Base-by-base conservation (phyloP, 2,113 vertebrate species). In the Poeciliopsis occidentalis region DNA sequence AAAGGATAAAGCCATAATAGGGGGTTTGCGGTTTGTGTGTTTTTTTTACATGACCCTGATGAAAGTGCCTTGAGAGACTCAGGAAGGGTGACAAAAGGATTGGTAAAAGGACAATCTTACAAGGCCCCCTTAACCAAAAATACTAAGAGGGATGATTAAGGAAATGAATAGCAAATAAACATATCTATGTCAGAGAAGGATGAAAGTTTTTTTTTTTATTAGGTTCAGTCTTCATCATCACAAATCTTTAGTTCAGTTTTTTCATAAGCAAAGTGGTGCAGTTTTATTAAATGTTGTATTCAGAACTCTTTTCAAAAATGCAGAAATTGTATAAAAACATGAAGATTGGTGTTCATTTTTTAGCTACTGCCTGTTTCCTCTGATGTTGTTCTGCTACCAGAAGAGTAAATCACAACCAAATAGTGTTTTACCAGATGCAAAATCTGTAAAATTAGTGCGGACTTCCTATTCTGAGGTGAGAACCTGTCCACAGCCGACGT, bases 401-500 rank as follows among this genome's bases (percentile, higher is more conserved):
- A 81, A 78, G 87, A 83, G 69, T 69, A 82, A 67, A 78, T 64
- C 70, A 64, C 68, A 86, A 80, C 82, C 72, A 86, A 57, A 57
- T 8, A n/a, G 22, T 57, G 51, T 24, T 47, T 47, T 47, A 57
- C 10, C 2, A 24, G 51, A 57, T 57, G 61, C 72, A 64, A 66
- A 86, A 78, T 83, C 70, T 85, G 34, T 44, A 65, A 66, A 78
- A 82, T 44, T 39, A 79, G 88, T 76, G 63, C 69, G 80, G 85
- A 71, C 71, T 78, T 83, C 69, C 75, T 88, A 92, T 79, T 78
- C 91, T 87, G 88, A 61, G 88, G 88, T 80, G 80, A 85, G 88
- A 90, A 88, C 91, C 90, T 93, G 92, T 93, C 89, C 75, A 73
- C 83, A 80, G 72, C 83, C 91, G 87, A 93, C 92, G 89, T 93